Evolutionary conservation across 2,888 invertebrate genomes (phyloP).

Genomic region (Clusia tigrina): DNA sequence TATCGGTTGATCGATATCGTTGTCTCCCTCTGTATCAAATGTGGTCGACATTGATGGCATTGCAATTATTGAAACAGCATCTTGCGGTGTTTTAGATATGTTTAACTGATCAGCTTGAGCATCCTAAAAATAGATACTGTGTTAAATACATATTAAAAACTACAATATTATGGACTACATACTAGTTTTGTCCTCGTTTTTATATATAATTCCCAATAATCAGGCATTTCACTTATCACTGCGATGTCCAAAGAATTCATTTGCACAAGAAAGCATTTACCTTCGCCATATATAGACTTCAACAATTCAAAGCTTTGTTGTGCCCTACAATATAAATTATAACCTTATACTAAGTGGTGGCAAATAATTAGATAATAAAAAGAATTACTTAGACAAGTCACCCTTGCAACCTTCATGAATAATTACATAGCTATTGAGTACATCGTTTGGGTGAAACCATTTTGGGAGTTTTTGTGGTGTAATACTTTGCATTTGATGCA

Average conservation of each 20-base stretch:
- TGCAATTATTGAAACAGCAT: constrained; percentile 65
- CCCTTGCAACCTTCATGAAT: constrained; percentile 80
- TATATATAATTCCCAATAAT: constrained; percentile 87
- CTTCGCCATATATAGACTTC: constrained; percentile 85
- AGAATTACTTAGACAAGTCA: constrained; percentile 79
- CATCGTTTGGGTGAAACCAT: constrained; percentile 79
- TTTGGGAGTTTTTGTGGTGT: constrained; percentile 82
- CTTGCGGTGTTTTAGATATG: constrained; percentile 69
- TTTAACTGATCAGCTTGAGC: constrained; percentile 65
- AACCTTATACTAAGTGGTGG: not conserved
- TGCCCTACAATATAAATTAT: constrained; percentile 69
- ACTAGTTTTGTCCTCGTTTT: constrained; percentile 69
- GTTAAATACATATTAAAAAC: not conserved
- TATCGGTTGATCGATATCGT: constrained; percentile 60
- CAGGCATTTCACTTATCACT: constrained; percentile 72
- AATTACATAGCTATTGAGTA: constrained; percentile 88
- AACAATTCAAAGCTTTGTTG: constrained; percentile 83
- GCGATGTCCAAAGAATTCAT: constrained; percentile 82
- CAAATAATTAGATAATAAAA: no score
- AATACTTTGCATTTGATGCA: constrained; percentile 80
- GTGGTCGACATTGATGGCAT: constrained; percentile 56
- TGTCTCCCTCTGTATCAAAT: constrained; percentile 40
- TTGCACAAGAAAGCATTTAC: constrained; percentile 87
- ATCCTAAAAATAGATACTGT: constrained; percentile 42
- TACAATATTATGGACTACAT: constrained; percentile 39